Base-by-base conservation (phyloP, 2,888 invertebrate genomes). In the Erebia epiphron region DNA sequence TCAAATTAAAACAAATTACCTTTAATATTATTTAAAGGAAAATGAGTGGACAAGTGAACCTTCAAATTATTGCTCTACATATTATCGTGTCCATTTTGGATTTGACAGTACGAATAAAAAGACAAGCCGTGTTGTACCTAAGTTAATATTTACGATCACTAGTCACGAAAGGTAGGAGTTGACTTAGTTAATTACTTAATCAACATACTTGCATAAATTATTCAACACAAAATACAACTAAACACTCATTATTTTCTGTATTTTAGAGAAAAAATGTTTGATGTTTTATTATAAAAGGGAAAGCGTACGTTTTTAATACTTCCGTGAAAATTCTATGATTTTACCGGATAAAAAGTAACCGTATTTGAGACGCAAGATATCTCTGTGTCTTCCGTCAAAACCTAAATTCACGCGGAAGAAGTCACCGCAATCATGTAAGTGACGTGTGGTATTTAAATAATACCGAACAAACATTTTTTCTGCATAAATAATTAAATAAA, bases 131-230 rank as follows among this genome's bases (percentile, higher is more conserved):
- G 62, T 56, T 54, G 65, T 65, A 56, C 68, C 64, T 46, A 68
- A 68, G 72, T 68, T 66, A 58, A 67, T 72, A 70, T 74, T 75
- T 72, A 69, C 70, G 64, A 68, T 70, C 72, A 75, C 73, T 70
- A 71, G 76, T 77, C 78, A 77, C 76, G 75, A 76, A 76, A 75
- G 70, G 73, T 21, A 71, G 75, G 14, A 71, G 75, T 76, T 75
- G 72, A 73, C 72, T 75, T 76, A 74, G 79, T 79, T 78, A 79
- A 79, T 77, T 78, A 79, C 75, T 78, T 78, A 78, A 78, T 78
- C 76, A 79, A 79, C 76, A 73, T 76, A 76, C 70, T 72, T 71
- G 74, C 76, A 74, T 74, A 75, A 76, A 74, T 73, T 73, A 70
- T 71, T 75, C 75, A 69, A 73, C 72, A 71, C 13, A 57, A 14